phyloP scores from a whole-genome alignment of 2,113 vertebrate genomes.

The Chascanopsetta lugubris region DNA sequence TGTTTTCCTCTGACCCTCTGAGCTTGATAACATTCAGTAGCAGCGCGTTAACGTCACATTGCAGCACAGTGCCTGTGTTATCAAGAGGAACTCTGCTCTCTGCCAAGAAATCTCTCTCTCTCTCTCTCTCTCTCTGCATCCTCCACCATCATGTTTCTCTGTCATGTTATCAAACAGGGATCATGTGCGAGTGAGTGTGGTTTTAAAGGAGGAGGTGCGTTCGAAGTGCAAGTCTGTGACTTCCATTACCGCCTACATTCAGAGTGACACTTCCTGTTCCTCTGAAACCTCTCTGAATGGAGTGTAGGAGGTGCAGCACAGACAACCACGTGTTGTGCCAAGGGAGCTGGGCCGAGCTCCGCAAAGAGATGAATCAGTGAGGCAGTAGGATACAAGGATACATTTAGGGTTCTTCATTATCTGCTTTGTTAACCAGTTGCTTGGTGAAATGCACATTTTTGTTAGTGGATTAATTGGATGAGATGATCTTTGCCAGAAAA shows the following conservation, averaged over 20 bases:
- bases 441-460: too few species aligned
- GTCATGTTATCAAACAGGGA: background rate
- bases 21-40: background rate
- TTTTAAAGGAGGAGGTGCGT: too few species aligned
- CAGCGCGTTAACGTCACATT: background rate
- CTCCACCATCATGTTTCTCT: background rate
- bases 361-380: background rate
- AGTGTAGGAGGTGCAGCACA: constrained; percentile 42
- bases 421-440: constrained; percentile 1
- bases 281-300: constrained; percentile 20
- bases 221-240: too few species aligned
- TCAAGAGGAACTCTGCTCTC: background rate
- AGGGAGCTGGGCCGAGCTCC: background rate
- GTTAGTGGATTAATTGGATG: constrained; percentile 2
- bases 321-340: background rate
- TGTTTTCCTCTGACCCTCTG: background rate
- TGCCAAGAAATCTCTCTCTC: background rate
- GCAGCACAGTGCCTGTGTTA: background rate
- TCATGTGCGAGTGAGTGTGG: too few species aligned
- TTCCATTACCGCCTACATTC: constrained; percentile 38
- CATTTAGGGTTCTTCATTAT: background rate
- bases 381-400: too few species aligned
- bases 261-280: constrained; percentile 42
- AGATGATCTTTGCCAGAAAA: constrained; percentile 3
- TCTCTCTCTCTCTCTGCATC: too few species aligned